Evolutionary conservation across 2,113 vertebrate species (phyloP), one percentile per base, ranked within the genome.

Genomic region (Antennarius striatus): DNA sequence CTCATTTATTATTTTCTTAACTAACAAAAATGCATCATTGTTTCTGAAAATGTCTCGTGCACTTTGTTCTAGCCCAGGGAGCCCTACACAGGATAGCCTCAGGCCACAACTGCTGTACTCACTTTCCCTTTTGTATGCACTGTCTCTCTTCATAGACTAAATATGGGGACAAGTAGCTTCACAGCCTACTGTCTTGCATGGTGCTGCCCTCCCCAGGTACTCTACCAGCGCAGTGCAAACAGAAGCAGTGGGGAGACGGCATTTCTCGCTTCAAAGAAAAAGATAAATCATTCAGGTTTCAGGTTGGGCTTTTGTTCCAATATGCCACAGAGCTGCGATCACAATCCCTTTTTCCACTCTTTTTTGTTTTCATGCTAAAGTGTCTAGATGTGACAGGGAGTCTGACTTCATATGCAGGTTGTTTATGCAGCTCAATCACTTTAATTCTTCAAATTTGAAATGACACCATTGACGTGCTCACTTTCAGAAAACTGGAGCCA

Each of bases 1-100:
- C 72, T 77, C 74, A 85, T 85, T 89, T 73, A 84, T 87, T 92
- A 89, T 81, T 85, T 86, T 85, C 73, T 68, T 89, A 89, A 91
- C 88, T 68, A 64, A 94, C 91, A 93, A 93, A 93, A 93, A 93
- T 90, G 89, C 90, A 91, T 93, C 92, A 94, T 90, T 91, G 91
- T 92, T 88, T 12, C 91, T 76, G 64, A 89, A 90, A 90, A 88
- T 88, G 92, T 92, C 90, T 91, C 91, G 80, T 73, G 82, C 82
- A 84, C 90, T 92, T 92, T 85, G 79, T 86, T 91, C 72, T 88
- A 92, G 86, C 91, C 59, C 68, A 75, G 90, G 90, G 89, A 86
- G 76, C 64, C 87, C 88, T 70, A 48, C 83, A 84, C 75, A 80
- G 80, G 73, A 78, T 88, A 43, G 92, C 93, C 90, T 79, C 69